Conservation (phyloP, 2,888 invertebrate genomes). For the Limenitis camilla region DNA sequence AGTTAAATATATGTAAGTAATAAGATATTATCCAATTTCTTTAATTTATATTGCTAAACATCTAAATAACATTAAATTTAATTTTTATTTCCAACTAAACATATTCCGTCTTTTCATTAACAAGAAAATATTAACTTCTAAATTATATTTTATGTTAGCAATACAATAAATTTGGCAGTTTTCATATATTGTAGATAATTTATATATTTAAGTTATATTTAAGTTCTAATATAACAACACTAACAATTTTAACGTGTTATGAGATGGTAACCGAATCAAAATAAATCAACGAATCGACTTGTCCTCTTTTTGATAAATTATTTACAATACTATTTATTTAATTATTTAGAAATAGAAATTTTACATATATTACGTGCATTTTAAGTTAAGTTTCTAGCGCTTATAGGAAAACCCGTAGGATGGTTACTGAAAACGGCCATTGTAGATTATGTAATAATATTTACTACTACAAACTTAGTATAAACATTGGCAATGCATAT, state of each 20-base stretch:
- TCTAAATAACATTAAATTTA: not conserved
- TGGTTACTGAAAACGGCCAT: not conserved
- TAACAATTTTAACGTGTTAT: too few species aligned
- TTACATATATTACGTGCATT: too few species aligned
- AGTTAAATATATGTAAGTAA: not conserved
- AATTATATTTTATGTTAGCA: not conserved
- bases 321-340: too few species aligned
- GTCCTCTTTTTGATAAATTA: too few species aligned
- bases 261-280: too few species aligned
- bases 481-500: too few species aligned
- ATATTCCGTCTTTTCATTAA: too few species aligned
- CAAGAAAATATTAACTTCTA: too few species aligned
- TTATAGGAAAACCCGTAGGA: not conserved
- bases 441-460: not conserved
- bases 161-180: conserved; percentile 8
- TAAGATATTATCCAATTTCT: not conserved
- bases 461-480: too few species aligned
- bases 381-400: too few species aligned
- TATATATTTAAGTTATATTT: conserved; percentile 1
- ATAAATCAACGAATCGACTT: too few species aligned
- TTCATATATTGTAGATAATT: conserved; percentile 2
- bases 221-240: not conserved
- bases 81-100: not conserved
- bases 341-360: too few species aligned
- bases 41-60: not conserved